Percentiles rank a stretch among this genome's conserved stretches.
phyloP scores from a whole-genome alignment of 2,888 invertebrate genomes.

The Osmoderma eremita region DNA sequence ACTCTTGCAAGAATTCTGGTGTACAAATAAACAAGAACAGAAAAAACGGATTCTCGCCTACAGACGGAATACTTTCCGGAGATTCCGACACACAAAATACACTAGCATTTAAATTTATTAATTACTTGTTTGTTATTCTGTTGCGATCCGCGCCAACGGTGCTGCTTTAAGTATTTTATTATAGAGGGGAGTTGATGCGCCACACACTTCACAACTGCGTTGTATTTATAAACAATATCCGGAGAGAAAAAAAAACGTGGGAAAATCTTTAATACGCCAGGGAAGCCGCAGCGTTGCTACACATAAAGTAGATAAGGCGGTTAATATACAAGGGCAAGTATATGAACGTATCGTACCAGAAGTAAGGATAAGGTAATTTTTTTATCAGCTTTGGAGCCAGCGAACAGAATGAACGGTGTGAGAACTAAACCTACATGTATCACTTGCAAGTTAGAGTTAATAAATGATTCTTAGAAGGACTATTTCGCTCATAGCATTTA shows the following conservation, averaged over 20 bases:
- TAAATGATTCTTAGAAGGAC: no score
- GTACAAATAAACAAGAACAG: no score
- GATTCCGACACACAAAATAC: no score
- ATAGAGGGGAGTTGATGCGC: conserved; percentile 18
- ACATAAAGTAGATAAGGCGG: conserved; percentile 29
- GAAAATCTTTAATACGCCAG: neutral
- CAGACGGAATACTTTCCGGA: no score
- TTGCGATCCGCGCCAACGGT: neutral
- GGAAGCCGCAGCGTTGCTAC: conserved; percentile 6
- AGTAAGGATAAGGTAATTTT: conserved; percentile 9
- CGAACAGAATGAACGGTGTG: no score
- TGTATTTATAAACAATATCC: conserved; percentile 27
- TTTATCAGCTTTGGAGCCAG: neutral
- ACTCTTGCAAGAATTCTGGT: no score
- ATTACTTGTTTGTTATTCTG: conserved; percentile 33
- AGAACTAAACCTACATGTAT: no score
- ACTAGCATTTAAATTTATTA: conserved; percentile 1
- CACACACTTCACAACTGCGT: conserved; percentile 30
- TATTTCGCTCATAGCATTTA: no score
- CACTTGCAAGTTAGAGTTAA: no score
- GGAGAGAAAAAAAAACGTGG: conserved; percentile 3
- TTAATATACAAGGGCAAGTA: conserved; percentile 9
- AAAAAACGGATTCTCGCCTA: no score
- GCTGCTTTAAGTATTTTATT: conserved; percentile 26
- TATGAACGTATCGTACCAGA: conserved; percentile 2